Evolutionary conservation across 1,140 invertebrate species (phyloP), one percentile per base, ranked within the genome.

Genomic region (Procambarus virginalis): DNA sequence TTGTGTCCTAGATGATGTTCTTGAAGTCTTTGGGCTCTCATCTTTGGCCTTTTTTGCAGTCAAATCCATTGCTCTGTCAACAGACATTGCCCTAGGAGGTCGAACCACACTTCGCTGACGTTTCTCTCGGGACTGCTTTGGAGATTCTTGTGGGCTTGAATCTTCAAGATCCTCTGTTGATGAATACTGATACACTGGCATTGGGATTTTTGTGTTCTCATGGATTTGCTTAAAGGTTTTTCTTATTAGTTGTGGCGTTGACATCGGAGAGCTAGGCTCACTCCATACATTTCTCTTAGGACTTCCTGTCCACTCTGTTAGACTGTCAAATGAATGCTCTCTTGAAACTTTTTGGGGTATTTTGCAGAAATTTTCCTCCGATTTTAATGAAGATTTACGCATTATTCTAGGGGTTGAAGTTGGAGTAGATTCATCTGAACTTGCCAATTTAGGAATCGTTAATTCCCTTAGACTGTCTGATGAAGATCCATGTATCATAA

Each of bases 141-240:
- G 88, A 84, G 88, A 89, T 45, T 89, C 88, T 34, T 88, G 86
- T 22, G 88, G 88, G 55, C 88, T 89, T 46, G 81, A 84, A 73
- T 89, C 88, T 84, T 89, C 88, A 22, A 89, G 68, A 49, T 89
- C 91, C 45, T 91, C 91, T 68, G 86, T 91, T 34, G 91, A 91
- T 77, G 91, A 91, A 58, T 89, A 91, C 55, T 89, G 88, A 34
- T 89, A 86, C 6, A 89, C 76, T 77, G 86, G 84, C 79, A 91
- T 86, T 17, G 91, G 91, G 46, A 91, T 91, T 82, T 83, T 91
- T 81, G 91, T 86, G 68, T 64, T 91, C 17, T 89, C 88, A 51
- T 89, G 88, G 20, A 89, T 84, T 34, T 89, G 88, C 78, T 89
- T 89, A 34, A 89, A 89, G 34, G 88, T 78, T 68, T 84, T 91